Evolutionary conservation across 2,888 invertebrate genomes (phyloP), one percentile per base, ranked within the genome.

Genomic region (Diaperis boleti): DNA sequence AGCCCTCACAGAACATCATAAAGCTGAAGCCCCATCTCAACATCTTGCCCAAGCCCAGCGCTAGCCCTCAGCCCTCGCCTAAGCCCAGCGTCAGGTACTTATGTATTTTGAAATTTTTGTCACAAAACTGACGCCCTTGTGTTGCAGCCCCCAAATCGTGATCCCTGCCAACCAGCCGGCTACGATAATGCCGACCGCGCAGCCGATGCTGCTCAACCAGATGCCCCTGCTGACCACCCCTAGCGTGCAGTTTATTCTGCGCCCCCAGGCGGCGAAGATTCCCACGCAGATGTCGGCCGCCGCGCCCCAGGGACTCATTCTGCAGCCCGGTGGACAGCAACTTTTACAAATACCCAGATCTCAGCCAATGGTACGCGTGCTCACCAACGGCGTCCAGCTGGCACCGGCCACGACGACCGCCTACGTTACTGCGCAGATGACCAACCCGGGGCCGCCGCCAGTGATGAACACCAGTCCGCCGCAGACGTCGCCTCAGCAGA

Each of bases 191-290:
- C 81, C 79, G 4, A 76, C 81, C 3, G 79, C 79, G 0, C 82
- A 81, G 60, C 81, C 81, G 4, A 68, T 82, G 20, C 74, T 82
- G 3, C 69, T 81, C 22, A 82, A 82, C 67, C 82, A 82, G 67
- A 81, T 82, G 81, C 80, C 79, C 3, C 76, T 79, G 73, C 62
- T 80, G 45, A 71, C 66, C 5, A 85, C 88, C 47, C 88, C 89
- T 71, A 88, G 89, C 42, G 88, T 91, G 56, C 91, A 91, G 76
- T 85, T 91, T 67, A 89, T 90, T 69, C 81, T 91, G 69, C 83
- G 90, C 71, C 88, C 89, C 59, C 88, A 88, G 59, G 83, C 88
- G 59, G 69, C 85, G 8, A 85, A 85, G 74, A 69, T 84, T 60
- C 82, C 80, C 14, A 78, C 81, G 4, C 82, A 72, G 52, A 66